Evolutionary conservation across 2,888 invertebrate genomes (phyloP), one percentile per base, ranked within the genome.

Genomic region (Callinectes sapidus): DNA sequence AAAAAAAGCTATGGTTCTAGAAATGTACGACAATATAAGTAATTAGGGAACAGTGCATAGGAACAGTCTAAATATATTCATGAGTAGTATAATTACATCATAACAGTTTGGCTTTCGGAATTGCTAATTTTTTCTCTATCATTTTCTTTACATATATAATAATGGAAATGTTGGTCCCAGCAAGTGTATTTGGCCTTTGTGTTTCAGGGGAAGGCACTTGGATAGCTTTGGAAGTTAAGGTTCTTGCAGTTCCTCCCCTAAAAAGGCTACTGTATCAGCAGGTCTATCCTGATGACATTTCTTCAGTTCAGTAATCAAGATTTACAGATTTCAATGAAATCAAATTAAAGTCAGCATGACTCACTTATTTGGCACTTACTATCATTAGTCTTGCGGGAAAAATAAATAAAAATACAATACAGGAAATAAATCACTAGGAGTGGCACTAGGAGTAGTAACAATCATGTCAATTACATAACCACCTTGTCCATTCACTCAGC

Each of bases 121-220:
- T 71, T 71, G 5, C 28, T 28, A 28, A 10, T 8, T 5, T 48
- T 39, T 39, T 39, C 39, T 71, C 48, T 48, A n/a, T n/a, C n/a
- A n/a, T 87, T 28, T 23, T 54, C 13, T 28, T 54, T 39, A 16
- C 16, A 87, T 87, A 48, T 1, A 48, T 28, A 55, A 54, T 14
- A 48, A 48, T n/a, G n/a, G 32, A n/a, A 14, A 39, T 48, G 35
- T 48, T 87, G 42, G 87, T 87, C 39, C 55, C 35, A 28, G 18
- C 13, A 55, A 42, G 13, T 28, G 48, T 14, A 54, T 13, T 39
- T n/a, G 32, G 48, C 42, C 87, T 18, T 61, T 88, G 88, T 54
- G 54, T 81, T 81, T 81, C 81, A 81, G 81, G 35, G 81, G 35
- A 81, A 81, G 35, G 81, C 81, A 81, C 81, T 81, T 81, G 3